Evolutionary conservation across 2,888 invertebrate species (phyloP).

Genomic region (Leptinotarsa peninsularis): DNA sequence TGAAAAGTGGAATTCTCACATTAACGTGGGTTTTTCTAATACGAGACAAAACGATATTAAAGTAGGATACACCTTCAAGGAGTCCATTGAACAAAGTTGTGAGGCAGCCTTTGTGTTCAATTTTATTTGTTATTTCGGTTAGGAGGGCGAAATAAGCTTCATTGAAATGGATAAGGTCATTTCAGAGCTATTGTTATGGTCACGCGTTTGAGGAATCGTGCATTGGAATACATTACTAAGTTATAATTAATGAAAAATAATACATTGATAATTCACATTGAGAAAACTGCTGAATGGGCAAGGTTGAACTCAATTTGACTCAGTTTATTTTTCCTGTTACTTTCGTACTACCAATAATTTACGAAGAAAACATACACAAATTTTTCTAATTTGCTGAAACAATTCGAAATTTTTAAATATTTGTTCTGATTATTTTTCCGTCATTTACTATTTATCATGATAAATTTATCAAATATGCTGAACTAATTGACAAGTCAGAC

Average conservation of each 20-base stretch:
- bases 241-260: constrained; percentile 19
- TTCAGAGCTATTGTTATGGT: constrained; percentile 23
- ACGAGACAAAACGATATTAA: not conserved
- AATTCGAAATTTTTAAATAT: not conserved
- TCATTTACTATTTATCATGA: no score
- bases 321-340: no score
- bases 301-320: no score
- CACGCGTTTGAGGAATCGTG: constrained; percentile 22
- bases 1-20: not conserved
- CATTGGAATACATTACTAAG: constrained; percentile 26
- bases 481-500: no score
- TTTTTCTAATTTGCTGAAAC: no score
- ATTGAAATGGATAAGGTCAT: constrained; percentile 22
- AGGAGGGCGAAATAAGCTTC: not conserved
- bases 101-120: not conserved
- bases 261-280: not conserved
- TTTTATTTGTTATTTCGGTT: constrained; percentile 1
- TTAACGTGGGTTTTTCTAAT: not conserved
- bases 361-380: no score
- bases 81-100: not conserved
- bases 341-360: no score
- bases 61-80: not conserved
- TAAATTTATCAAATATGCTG: no score
- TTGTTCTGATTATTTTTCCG: no score
- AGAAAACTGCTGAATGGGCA: no score